phyloP scores from a whole-genome alignment of 1,140 invertebrate genomes.

The Penaeus japonicus region DNA sequence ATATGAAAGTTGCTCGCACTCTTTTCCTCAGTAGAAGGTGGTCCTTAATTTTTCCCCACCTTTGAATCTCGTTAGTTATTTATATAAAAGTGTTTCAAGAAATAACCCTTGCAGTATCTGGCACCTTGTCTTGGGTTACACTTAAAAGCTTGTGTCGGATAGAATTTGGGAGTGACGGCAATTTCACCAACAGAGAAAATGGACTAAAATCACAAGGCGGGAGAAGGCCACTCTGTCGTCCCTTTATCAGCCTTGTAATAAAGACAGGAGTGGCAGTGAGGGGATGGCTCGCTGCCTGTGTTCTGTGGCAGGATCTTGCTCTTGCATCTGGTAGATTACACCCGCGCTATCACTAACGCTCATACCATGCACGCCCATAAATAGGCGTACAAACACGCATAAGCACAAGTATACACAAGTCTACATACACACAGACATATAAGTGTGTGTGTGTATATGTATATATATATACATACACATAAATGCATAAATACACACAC shows the following conservation, averaged over 20 bases:
- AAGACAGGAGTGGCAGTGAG: not conserved
- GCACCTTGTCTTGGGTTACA: slow-evolving; percentile 41
- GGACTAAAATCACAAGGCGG: slow-evolving; percentile 54
- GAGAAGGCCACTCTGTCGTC: slow-evolving; percentile 26
- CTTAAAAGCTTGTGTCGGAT: slow-evolving; percentile 55
- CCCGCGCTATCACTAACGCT: too few species aligned
- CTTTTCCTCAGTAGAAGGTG: too few species aligned
- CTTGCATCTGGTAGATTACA: too few species aligned
- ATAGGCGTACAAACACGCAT: too few species aligned
- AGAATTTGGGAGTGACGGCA: slow-evolving; percentile 47
- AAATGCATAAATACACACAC: not conserved
- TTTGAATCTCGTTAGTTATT: too few species aligned
- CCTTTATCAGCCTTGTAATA: not conserved
- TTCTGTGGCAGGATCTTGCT: too few species aligned
- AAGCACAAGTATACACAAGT: too few species aligned
- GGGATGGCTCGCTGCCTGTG: not conserved
- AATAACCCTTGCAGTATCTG: not conserved
- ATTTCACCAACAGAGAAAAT: slow-evolving; percentile 54
- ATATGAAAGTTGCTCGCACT: too few species aligned
- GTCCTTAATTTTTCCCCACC: too few species aligned
- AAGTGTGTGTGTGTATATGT: too few species aligned
- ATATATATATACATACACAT: not conserved
- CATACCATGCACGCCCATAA: too few species aligned
- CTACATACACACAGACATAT: too few species aligned
- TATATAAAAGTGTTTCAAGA: not conserved